Conservation (phyloP, 2,113 vertebrate species). For the Poeciliopsis retropinna region DNA sequence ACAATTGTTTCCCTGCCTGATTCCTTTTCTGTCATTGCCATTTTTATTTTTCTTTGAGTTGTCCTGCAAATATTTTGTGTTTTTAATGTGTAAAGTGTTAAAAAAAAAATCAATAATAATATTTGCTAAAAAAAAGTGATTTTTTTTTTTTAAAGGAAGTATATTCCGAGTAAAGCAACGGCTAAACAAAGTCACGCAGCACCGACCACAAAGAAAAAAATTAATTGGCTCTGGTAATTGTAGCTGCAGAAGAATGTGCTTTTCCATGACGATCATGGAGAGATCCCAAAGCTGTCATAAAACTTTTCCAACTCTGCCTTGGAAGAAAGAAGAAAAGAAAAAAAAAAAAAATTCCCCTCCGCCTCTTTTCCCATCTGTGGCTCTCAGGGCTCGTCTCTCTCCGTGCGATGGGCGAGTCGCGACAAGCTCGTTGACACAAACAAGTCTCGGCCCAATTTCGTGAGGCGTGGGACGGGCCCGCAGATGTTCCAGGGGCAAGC, state of each 20-base stretch:
- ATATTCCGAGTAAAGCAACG: not conserved
- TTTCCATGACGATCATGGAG: constrained; percentile 53
- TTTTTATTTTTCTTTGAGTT: too few species aligned
- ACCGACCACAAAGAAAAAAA: not conserved
- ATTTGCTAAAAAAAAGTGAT: not conserved
- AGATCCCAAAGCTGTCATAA: constrained; percentile 64
- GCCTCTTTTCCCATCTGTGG: constrained; percentile 77
- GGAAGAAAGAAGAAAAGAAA: constrained; percentile 1
- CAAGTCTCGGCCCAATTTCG: constrained; percentile 94
- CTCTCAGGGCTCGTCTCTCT: constrained; percentile 82
- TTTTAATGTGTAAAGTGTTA: not conserved
- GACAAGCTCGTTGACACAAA: constrained; percentile 92
- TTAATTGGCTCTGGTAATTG: constrained; percentile 21
- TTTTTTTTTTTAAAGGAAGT: not conserved
- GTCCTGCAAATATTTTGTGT: too few species aligned
- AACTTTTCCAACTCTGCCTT: constrained; percentile 60
- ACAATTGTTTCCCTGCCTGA: too few species aligned
- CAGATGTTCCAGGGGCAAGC: constrained; percentile 96
- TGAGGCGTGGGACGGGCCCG: constrained; percentile 90
- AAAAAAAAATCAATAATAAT: not conserved
- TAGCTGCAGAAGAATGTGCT: constrained; percentile 47
- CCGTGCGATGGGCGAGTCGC: constrained; percentile 83
- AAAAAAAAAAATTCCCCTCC: constrained; percentile 48
- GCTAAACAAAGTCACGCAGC: not conserved
- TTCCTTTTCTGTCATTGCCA: too few species aligned